Conservation (phyloP, 2,888 invertebrate genomes). For the Eueremaeus valkanovi region DNA sequence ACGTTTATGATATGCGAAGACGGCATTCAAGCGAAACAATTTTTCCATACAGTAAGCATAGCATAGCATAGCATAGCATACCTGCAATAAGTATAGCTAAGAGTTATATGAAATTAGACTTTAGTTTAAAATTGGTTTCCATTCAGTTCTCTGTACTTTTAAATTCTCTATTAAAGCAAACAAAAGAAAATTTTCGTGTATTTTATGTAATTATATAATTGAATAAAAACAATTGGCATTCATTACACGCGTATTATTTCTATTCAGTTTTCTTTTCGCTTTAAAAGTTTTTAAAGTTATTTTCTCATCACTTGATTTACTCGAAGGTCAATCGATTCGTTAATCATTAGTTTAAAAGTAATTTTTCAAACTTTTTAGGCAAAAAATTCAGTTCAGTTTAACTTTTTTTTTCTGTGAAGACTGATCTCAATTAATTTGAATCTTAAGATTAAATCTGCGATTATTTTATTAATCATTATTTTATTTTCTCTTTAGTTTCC, state of each 20-base stretch:
- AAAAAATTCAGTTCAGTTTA: background rate
- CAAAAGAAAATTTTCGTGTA: conserved; percentile 11
- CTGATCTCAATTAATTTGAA: background rate
- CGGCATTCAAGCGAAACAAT: too few species aligned
- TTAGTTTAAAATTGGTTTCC: conserved; percentile 15
- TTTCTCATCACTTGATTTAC: conserved; percentile 4
- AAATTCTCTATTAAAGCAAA: background rate
- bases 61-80: background rate
- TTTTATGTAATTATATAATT: conserved; percentile 29
- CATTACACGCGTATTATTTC: background rate
- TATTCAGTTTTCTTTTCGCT: background rate
- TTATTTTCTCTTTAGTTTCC: background rate
- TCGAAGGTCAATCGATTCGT: conserved; percentile 30
- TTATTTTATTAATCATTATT: conserved; percentile 2
- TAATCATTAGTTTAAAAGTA: background rate
- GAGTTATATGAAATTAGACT: background rate
- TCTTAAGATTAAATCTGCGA: conserved; percentile 16
- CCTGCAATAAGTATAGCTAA: background rate
- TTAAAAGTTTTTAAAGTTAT: background rate
- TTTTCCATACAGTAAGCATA: too few species aligned
- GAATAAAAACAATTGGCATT: conserved; percentile 32
- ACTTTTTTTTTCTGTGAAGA: background rate
- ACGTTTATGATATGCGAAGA: too few species aligned
- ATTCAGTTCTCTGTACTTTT: background rate
- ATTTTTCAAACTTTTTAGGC: background rate